A percentile compares a stretch with the other conserved stretches of the same genome.
Evolutionary conservation across 1,140 invertebrate genomes (phyloP).

Genomic region (Aporrectodea caliginosa): DNA sequence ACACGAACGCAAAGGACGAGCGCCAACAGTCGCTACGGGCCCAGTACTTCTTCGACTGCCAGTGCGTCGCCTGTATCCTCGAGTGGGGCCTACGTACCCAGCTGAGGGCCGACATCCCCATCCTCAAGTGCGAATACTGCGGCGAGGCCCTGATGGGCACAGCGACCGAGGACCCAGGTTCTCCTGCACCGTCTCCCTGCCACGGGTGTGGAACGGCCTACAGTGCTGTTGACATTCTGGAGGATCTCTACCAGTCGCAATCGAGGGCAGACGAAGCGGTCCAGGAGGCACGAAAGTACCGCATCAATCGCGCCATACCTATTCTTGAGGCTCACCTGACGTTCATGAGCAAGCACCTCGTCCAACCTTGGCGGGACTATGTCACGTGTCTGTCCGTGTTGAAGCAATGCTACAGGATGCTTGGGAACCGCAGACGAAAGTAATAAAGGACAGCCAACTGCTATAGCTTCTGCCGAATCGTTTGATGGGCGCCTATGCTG

Average conservation of each 20-base stretch:
- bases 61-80: constrained; percentile 72
- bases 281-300: constrained; percentile 57
- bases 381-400: constrained; percentile 76
- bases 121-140: constrained; percentile 43
- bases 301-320: constrained; percentile 43
- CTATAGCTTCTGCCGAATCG: too few relatives aligned
- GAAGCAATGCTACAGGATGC: constrained; percentile 62
- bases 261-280: constrained; percentile 64
- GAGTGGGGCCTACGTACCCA: constrained; percentile 65
- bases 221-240: constrained; percentile 45
- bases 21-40: constrained; percentile 66
- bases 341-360: constrained; percentile 68
- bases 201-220: constrained; percentile 44
- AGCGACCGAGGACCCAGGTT: constrained; percentile 34
- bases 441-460: too few relatives aligned
- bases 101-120: constrained; percentile 47
- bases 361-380: constrained; percentile 74
- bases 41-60: constrained; percentile 85
- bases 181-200: constrained; percentile 36
- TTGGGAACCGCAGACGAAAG: constrained; percentile 34
- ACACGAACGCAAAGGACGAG: constrained; percentile 63
- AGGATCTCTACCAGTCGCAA: constrained; percentile 64
- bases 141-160: constrained; percentile 41
- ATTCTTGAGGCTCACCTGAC: constrained; percentile 65
- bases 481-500: too few relatives aligned